phyloP scores from a whole-genome alignment of 2,888 invertebrate genomes.

The Sarcophaga rosellei region DNA sequence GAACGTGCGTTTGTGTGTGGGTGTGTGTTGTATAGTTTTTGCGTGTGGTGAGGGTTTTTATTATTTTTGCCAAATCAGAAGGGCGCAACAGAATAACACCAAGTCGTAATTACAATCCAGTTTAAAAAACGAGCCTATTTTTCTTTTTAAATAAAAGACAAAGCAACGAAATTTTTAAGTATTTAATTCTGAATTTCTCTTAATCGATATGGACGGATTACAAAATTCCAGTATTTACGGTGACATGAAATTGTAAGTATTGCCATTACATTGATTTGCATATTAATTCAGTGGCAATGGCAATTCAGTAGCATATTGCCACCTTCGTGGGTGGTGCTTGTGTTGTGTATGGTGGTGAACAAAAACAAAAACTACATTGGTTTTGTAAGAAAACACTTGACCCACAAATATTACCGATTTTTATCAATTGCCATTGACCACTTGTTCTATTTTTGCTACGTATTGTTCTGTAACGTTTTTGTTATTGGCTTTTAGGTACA shows the following conservation, averaged over 20 bases:
- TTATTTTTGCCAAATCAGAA: neutral
- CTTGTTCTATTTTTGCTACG: constrained; percentile 9
- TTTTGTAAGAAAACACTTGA: constrained; percentile 42
- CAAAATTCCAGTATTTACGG: constrained; percentile 83
- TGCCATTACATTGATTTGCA: constrained; percentile 17
- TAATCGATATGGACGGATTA: constrained; percentile 59
- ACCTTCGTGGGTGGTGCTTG: neutral
- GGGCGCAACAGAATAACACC: constrained; percentile 4
- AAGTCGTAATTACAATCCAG: too few species aligned
- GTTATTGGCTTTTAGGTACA: constrained; percentile 84
- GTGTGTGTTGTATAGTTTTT: neutral
- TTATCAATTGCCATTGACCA: constrained; percentile 25
- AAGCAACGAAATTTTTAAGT: neutral
- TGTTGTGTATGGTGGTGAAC: neutral
- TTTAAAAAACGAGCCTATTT: too few species aligned
- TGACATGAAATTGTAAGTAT: constrained; percentile 88
- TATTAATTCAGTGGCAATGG: neutral
- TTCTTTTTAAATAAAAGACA: neutral
- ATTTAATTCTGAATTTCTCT: neutral
- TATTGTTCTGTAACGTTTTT: constrained; percentile 37
- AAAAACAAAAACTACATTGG: constrained; percentile 4
- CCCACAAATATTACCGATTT: constrained; percentile 42
- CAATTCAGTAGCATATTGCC: neutral
- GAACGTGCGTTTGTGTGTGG: neutral
- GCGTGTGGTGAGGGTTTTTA: neutral